These are phyloP conservation scores for Tyrannus savana DNA, from an alignment of 2,113 vertebrate species.

Conservation along the genomic window DNA sequence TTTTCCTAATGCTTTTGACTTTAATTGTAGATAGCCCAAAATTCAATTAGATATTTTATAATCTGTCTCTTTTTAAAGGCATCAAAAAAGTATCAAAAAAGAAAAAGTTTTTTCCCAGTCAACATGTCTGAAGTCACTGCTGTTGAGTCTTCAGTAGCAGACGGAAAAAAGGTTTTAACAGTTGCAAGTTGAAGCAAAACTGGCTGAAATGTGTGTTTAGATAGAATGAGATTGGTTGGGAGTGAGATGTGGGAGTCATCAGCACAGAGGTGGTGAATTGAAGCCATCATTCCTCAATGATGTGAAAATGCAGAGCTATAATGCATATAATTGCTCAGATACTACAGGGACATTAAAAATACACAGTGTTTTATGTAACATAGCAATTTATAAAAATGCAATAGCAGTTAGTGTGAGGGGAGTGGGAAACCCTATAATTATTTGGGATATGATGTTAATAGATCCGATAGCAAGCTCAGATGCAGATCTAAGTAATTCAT, in stretches of 20 bases:
- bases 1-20: neutral
- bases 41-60: neutral
- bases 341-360: conserved; percentile 44
- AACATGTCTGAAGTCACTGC: neutral
- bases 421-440: conserved; percentile 40
- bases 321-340: conserved; percentile 31
- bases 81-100: neutral
- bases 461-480: neutral
- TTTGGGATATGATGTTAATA: conserved; percentile 43
- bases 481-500: neutral
- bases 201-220: conserved; percentile 34
- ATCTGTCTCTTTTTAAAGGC: neutral
- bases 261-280: conserved; percentile 56
- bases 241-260: conserved; percentile 28
- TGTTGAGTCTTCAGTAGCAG: conserved; percentile 14
- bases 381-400: conserved; percentile 38
- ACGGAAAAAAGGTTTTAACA: neutral
- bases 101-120: neutral
- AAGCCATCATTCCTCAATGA: conserved; percentile 41
- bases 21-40: neutral
- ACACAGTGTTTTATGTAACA: conserved; percentile 29
- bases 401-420: neutral
- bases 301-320: conserved; percentile 37
- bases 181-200: conserved; percentile 24
- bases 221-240: neutral